Conservation (phyloP, 2,113 vertebrate genomes). For the Paratilapia polleni region DNA sequence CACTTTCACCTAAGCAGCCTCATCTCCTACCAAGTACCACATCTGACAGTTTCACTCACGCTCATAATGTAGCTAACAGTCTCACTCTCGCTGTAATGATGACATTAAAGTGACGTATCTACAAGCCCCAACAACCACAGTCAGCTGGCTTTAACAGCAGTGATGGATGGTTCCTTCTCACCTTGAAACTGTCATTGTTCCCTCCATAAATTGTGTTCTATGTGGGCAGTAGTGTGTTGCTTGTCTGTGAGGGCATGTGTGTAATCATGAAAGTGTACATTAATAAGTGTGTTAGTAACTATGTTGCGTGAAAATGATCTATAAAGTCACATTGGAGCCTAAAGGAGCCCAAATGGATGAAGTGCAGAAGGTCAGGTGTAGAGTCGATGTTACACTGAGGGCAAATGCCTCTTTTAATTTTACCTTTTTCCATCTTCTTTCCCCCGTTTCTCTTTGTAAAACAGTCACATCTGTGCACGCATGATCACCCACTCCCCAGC, state of each 20-base stretch:
- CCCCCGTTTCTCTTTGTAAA: slow-evolving; percentile 38
- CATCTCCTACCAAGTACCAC: slow-evolving; percentile 16
- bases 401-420: slow-evolving; percentile 19
- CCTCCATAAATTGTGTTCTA: slow-evolving; percentile 16
- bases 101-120: slow-evolving; percentile 46
- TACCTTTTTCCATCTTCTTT: slow-evolving; percentile 12
- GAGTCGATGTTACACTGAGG: slow-evolving; percentile 39
- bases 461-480: slow-evolving; percentile 23
- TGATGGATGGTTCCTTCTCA: slow-evolving; percentile 13
- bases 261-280: not conserved
- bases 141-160: slow-evolving; percentile 22
- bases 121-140: slow-evolving; percentile 6
- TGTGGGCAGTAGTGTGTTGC: not conserved
- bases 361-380: slow-evolving; percentile 14
- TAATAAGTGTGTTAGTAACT: not conserved
- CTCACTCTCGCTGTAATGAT: slow-evolving; percentile 37
- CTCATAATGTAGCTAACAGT: slow-evolving; percentile 31
- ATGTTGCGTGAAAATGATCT: slow-evolving; percentile 13
- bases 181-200: slow-evolving; percentile 29
- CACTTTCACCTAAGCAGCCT: slow-evolving; percentile 9
- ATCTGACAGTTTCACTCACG: not conserved
- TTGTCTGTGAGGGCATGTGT: not conserved
- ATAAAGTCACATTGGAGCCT: slow-evolving; percentile 23
- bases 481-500: slow-evolving; percentile 10
- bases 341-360: slow-evolving; percentile 31